These are phyloP conservation scores for Drosophila teissieri DNA, from an alignment of 1,140 invertebrate species.

Conservation along the genomic window DNA sequence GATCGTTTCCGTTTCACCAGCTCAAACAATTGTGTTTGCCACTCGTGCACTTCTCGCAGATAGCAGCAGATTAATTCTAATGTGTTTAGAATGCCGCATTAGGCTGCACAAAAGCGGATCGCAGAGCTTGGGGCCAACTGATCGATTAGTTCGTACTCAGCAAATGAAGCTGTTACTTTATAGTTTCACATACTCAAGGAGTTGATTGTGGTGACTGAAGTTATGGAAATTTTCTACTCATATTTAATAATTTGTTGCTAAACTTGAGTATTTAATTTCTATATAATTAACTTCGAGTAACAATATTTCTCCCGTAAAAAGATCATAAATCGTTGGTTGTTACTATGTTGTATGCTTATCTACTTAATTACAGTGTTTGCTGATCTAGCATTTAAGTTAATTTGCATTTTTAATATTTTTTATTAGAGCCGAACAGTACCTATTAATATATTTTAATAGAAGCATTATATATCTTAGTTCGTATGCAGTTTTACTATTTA, in stretches of 20 bases:
- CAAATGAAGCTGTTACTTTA: too few species aligned
- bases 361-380: neutral
- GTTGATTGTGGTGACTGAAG: too few species aligned
- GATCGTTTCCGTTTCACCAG: constrained; percentile 22
- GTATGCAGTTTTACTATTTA: too few species aligned
- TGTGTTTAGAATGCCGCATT: constrained; percentile 70
- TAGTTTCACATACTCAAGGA: too few species aligned
- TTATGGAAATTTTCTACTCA: too few species aligned
- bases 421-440: too few species aligned
- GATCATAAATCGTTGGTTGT: neutral
- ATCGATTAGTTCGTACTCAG: constrained; percentile 15
- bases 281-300: too few species aligned
- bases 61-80: constrained; percentile 63
- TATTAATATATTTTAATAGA: too few species aligned
- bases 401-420: neutral
- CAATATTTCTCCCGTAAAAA: neutral
- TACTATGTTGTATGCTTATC: neutral
- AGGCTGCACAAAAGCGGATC: constrained; percentile 23
- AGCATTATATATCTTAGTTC: too few species aligned
- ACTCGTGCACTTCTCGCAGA: constrained; percentile 50
- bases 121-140: neutral
- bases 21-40: constrained; percentile 30
- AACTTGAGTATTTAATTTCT: too few species aligned
- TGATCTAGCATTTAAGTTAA: neutral
- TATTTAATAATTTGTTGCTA: too few species aligned